These are phyloP conservation scores for Cephalopholis sonnerati DNA, from an alignment of 2,113 vertebrate species.

Conservation along the genomic window DNA sequence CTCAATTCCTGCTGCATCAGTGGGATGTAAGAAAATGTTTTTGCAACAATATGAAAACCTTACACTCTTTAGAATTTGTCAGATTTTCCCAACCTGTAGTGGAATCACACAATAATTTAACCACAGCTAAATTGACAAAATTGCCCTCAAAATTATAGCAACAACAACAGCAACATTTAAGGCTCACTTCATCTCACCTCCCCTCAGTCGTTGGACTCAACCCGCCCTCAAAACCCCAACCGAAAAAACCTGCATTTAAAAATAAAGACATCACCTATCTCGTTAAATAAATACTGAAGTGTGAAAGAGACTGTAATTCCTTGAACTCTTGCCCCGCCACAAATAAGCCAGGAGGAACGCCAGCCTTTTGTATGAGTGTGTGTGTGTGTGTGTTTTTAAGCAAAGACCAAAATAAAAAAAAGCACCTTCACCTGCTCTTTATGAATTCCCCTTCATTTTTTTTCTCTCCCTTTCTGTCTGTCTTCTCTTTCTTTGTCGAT, in stretches of 20 bases:
- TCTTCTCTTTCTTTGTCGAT: slow-evolving; percentile 25
- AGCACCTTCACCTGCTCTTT: slow-evolving; percentile 29
- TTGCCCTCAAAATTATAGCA: not conserved
- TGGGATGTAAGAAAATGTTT: not conserved
- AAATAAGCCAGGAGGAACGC: slow-evolving; percentile 29
- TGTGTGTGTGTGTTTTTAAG: not conserved
- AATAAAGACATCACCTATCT: slow-evolving; percentile 39
- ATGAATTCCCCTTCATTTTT: slow-evolving; percentile 25
- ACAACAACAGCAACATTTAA: not conserved
- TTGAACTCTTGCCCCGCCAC: slow-evolving; percentile 44
- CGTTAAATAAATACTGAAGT: slow-evolving; percentile 39
- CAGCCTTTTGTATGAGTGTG: slow-evolving; percentile 15
- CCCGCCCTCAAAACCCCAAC: not conserved
- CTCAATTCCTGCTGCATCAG: not conserved
- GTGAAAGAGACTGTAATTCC: slow-evolving; percentile 36
- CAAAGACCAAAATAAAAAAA: not conserved
- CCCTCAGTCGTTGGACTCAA: not conserved
- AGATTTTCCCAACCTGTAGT: not conserved
- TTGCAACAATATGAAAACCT: not conserved
- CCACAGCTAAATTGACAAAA: not conserved
- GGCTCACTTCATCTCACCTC: not conserved
- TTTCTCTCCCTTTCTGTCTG: not conserved
- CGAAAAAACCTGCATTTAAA: not conserved
- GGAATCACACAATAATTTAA: not conserved
- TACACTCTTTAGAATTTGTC: no score